Base-by-base conservation (phyloP, 2,113 vertebrate genomes). In the Antechinus flavipes region DNA sequence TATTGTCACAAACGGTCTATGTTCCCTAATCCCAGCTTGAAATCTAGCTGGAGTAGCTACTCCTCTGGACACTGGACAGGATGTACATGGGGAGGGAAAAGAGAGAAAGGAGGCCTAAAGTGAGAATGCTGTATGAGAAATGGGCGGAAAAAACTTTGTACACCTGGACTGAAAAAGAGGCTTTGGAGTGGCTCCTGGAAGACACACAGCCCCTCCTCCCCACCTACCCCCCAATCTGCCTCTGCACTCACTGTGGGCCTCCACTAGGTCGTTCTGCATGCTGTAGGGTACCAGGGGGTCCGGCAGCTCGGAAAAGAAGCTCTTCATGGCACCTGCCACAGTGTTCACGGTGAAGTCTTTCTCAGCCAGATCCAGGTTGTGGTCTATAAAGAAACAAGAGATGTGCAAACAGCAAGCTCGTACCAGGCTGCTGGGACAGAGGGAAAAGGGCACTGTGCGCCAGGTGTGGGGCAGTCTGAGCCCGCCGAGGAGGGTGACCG, bases 321-420 rank as follows among this genome's bases (percentile, higher is more conserved):
- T 99, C 98, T 99, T 99, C 99, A 99, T 99, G 97, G 99, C 99
- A 1, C 99, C 99, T 0, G 99, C 99, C 92, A 99, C 99, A 0
- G 99, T 99, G 98, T 99, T 99, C 94, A 99, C 99, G 0, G 99
- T 99, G 94, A 99, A 99, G 98, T 99, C 99, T 97, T 99, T 99
- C 98, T 99, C 99, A 0, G 99, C 99, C 98, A 99, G 98, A 98
- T 99, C 99, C 97, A 99, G 98, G 97, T 96, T 99, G 93, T 99
- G 98, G 95, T 99, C 99, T 99, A 95, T n/a, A 84, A 94, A 11
- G 94, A 93, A 94, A 58, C 55, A 7, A 0, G 0, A 16, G 30
- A 92, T 93, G 25, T 58, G 1, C 5, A 0, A 84, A 50, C 47
- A 24, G 24, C 9, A 35, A 52, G 24, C 23, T 26, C 30, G n/a